These are phyloP conservation scores for Fopius arisanus DNA, from an alignment of 1,140 invertebrate species.

Conservation along the genomic window DNA sequence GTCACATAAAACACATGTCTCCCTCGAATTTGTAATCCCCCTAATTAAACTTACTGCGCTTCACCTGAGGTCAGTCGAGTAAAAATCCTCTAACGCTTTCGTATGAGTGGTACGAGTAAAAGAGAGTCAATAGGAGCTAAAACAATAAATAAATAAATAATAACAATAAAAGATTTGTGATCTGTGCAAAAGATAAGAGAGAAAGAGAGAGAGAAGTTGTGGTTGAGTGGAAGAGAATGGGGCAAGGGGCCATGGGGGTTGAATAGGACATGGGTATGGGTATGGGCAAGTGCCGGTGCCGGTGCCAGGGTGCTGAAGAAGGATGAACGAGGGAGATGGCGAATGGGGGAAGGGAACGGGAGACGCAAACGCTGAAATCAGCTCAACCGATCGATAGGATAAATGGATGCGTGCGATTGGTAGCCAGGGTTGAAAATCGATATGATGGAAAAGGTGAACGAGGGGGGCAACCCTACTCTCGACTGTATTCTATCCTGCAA, in stretches of 20 bases:
- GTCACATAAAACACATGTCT: not conserved
- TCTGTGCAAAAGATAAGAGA: not conserved
- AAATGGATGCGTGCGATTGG: constrained; percentile 66
- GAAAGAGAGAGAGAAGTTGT: no score
- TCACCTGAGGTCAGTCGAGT: constrained; percentile 6
- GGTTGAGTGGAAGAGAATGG: no score
- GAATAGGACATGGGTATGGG: not conserved
- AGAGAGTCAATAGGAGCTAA: no score
- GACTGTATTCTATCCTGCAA: constrained; percentile 47
- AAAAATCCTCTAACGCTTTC: not conserved
- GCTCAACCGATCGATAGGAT: constrained; percentile 65
- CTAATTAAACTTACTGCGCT: constrained; percentile 10
- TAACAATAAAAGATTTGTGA: not conserved
- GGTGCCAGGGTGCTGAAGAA: not conserved
- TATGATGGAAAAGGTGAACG: constrained; percentile 27
- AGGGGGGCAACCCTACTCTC: constrained; percentile 56
- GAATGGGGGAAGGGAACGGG: constrained; percentile 5
- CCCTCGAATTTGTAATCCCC: constrained; percentile 16
- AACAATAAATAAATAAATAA: no score
- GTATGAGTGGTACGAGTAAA: no score
- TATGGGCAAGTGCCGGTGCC: not conserved
- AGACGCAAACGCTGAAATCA: constrained; percentile 61
- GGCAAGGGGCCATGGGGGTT: not conserved
- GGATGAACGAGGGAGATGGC: constrained; percentile 17
- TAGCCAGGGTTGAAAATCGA: constrained; percentile 58